phyloP scores from a whole-genome alignment of 2,888 invertebrate genomes.

The Saturnia japonica region DNA sequence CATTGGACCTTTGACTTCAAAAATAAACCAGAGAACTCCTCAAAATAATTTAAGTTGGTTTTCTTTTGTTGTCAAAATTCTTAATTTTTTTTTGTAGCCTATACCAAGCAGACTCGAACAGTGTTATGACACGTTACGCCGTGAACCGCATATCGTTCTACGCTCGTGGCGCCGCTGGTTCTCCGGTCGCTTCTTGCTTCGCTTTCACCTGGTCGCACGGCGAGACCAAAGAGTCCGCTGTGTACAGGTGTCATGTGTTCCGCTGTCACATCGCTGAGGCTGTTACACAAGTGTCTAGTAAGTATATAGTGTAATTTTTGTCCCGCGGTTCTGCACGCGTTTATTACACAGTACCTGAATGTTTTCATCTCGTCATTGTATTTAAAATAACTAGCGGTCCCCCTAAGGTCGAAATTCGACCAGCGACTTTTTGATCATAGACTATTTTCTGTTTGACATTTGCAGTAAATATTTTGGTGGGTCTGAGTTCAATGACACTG shows the following conservation, averaged over 20 bases:
- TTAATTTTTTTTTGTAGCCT: slow-evolving; percentile 73
- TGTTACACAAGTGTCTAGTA: slow-evolving; percentile 89
- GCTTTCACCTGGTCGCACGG: slow-evolving; percentile 99
- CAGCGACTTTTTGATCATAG: no score
- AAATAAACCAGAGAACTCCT: no score
- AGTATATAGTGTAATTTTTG: slow-evolving; percentile 45
- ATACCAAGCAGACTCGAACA: slow-evolving; percentile 91
- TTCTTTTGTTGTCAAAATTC: not conserved
- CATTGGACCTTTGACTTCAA: no score
- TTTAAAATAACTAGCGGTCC: no score
- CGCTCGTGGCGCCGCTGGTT: slow-evolving; percentile 92
- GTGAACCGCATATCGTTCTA: slow-evolving; percentile 97
- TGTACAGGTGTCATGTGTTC: slow-evolving; percentile 99
- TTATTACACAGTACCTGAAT: no score
- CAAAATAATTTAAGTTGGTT: no score
- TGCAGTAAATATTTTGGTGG: no score
- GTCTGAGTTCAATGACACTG: no score
- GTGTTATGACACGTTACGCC: slow-evolving; percentile 93
- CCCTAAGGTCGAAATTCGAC: no score
- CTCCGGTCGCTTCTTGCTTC: slow-evolving; percentile 95
- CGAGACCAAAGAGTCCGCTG: slow-evolving; percentile 91
- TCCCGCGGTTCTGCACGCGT: no score
- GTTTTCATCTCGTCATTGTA: no score
- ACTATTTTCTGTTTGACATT: no score
- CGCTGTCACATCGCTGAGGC: slow-evolving; percentile 97